These are phyloP conservation scores for human DNA, from an alignment of 2,113 vertebrate genomes.

Conservation along the genomic window DNA sequence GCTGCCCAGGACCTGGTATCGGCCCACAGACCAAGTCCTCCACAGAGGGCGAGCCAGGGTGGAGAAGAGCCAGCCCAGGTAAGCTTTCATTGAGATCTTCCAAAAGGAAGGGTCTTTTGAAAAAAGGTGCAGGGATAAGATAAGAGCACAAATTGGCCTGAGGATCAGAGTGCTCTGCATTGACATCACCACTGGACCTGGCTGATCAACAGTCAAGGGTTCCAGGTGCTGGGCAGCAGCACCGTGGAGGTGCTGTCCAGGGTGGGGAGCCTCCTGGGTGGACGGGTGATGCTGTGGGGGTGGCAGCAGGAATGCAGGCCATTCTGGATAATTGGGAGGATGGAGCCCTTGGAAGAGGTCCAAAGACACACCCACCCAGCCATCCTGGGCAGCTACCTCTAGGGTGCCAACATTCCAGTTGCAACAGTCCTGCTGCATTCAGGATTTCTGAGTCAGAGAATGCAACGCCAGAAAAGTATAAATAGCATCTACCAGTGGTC, in stretches of 20 bases:
- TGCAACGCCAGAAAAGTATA: accelerated
- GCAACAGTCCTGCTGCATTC: accelerated
- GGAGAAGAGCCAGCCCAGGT: slow-evolving; percentile 83
- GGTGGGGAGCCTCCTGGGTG: neutral
- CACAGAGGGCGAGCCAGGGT: slow-evolving; percentile 29
- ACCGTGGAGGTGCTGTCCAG: neutral
- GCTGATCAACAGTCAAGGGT: neutral
- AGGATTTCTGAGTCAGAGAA: neutral
- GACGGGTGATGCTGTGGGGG: accelerated
- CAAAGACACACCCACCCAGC: neutral
- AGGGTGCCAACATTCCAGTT: neutral
- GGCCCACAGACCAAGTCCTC: neutral
- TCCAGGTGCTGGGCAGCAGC: accelerated
- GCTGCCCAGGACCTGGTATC: slow-evolving; percentile 60
- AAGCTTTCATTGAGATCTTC: slow-evolving; percentile 40
- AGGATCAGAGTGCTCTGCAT: neutral
- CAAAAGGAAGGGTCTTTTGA: neutral
- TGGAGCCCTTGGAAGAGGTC: neutral
- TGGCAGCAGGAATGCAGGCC: accelerated
- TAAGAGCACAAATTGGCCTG: neutral
- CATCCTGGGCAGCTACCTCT: neutral
- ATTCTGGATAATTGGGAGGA: neutral
- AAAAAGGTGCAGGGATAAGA: neutral
- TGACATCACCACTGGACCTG: accelerated
- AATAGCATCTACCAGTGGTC: neutral